phyloP scores from a whole-genome alignment of 2,888 invertebrate species.

The Hypolimnas misippus region DNA sequence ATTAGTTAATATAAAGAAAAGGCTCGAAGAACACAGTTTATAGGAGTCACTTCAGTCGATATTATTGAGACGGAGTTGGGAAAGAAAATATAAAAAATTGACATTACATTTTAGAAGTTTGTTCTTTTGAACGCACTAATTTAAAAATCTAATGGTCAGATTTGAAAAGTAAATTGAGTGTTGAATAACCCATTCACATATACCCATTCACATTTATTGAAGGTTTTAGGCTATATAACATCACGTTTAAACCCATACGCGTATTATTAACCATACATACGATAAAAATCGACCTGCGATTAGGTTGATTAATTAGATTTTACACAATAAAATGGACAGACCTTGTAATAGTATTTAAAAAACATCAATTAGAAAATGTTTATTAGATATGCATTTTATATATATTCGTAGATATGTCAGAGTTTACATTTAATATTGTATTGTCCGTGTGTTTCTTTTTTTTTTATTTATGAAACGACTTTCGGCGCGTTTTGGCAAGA shows the following conservation, averaged over 20 bases:
- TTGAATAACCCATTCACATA: too few species aligned
- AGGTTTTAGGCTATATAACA: too few species aligned
- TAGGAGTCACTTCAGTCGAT: slow-evolving; percentile 30
- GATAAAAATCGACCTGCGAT: slow-evolving; percentile 4
- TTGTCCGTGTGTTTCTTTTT: slow-evolving; percentile 17
- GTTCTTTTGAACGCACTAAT: slow-evolving; percentile 7
- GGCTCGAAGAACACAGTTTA: slow-evolving; percentile 37
- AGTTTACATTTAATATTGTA: slow-evolving; percentile 1
- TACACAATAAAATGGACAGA: too few species aligned
- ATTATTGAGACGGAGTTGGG: slow-evolving; percentile 4
- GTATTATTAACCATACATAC: too few species aligned
- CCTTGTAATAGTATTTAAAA: slow-evolving; percentile 1
- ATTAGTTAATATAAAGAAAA: slow-evolving; percentile 23
- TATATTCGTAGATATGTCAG: slow-evolving; percentile 28
- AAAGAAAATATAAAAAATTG: slow-evolving; percentile 7
- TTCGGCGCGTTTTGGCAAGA: too few species aligned
- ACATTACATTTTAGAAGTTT: background rate
- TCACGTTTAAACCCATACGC: too few species aligned
- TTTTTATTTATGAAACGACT: too few species aligned
- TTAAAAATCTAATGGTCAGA: too few species aligned
- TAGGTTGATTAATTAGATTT: background rate
- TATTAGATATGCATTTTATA: slow-evolving; percentile 22
- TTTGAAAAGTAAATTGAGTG: too few species aligned
- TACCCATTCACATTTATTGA: too few species aligned
- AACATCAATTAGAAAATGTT: slow-evolving; percentile 8